Base-by-base conservation (phyloP, 2,797 vertebrate genomes). In the Choloepus didactylus region DNA sequence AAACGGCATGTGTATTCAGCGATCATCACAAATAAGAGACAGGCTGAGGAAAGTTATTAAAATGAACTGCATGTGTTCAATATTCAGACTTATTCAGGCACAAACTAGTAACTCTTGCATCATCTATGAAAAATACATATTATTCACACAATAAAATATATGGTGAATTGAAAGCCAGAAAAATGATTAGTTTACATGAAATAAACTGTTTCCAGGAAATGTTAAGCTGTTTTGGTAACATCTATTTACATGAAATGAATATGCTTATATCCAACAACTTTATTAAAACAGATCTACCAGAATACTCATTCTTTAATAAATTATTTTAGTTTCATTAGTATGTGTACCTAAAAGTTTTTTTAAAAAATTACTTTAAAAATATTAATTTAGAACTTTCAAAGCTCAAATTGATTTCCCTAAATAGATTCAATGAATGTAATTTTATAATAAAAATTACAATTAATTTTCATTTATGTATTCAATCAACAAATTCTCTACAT, bases 391-490 rank as follows among this genome's bases (percentile, higher is more conserved):
- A 66, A n/a, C 92, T 88, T 82, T 87, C 15, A 62, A 92, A 94
- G 29, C 49, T 89, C 59, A 89, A 21, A 72, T 76, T 80, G 6
- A 41, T 66, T 93, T 64, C 77, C 23, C 18, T 69, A n/a, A 84
- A 46, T 81, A 59, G 76, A 80, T 6, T 69, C 8, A 5, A 60
- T 84, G 31, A 81, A 84, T 89, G 0, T 49, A 76, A 83, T 76
- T 87, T 89, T 82, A 38, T 51, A 82, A 76, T 31, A 75, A 91
- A 94, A 89, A 64, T 16, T 70, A 54, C 2, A 94, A 79, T 93
- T 87, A 87, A 89, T 75, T 94, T 96, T 94, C 46, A 94, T 80
- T 79, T 73, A 85, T 35, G 5, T 93, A 31, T 89, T 93, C 31
- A 92, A 64, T 87, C 67, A 72, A 90, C 25, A 92, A 70, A 80